Percentiles rank a stretch among this genome's conserved stretches.
These are phyloP conservation scores for Clanis bilineata DNA, from an alignment of 2,888 invertebrate genomes.

Conservation along the genomic window DNA sequence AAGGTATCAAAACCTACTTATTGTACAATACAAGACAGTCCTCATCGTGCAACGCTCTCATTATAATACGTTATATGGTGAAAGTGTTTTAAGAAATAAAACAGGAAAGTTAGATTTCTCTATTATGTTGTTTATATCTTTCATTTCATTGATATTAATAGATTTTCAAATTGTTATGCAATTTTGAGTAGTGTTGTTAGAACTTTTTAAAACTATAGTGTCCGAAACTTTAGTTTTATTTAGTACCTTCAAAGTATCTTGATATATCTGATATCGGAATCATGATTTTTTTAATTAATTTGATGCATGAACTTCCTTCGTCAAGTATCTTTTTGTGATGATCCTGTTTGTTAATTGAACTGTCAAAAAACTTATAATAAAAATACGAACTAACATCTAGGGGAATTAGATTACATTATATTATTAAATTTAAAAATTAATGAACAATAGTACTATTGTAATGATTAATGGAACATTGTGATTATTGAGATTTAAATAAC, in stretches of 20 bases:
- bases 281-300: no score
- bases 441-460: not conserved
- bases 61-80: not conserved
- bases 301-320: no score
- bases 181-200: not conserved
- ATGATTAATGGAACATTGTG: not conserved
- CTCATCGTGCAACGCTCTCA: no score
- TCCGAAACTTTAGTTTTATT: no score
- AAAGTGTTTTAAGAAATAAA: not conserved
- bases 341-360: no score
- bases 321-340: no score
- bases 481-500: slow-evolving; percentile 32
- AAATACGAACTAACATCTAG: not conserved
- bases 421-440: not conserved
- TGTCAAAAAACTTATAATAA: no score
- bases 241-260: not conserved
- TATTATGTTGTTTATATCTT: not conserved
- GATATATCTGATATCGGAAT: no score
- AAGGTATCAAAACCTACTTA: no score
- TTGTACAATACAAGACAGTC: no score
- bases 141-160: not conserved
- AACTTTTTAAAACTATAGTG: no score
- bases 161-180: not conserved
- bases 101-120: not conserved
- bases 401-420: not conserved